Evolutionary conservation across 2,888 invertebrate species (phyloP), one percentile per base, ranked within the genome.

Genomic region (Morpho helenor): DNA sequence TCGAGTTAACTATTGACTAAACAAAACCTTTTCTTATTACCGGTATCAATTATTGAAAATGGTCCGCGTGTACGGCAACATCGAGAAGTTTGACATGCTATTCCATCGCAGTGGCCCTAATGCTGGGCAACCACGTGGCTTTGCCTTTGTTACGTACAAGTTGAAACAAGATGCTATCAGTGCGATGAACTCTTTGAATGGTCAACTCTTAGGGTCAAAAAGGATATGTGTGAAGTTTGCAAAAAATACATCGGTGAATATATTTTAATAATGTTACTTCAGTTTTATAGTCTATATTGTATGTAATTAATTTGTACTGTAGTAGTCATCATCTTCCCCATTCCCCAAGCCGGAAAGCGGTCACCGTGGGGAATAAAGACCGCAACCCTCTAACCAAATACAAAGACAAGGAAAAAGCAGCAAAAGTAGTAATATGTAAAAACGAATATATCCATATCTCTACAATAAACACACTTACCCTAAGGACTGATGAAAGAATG

Each of bases 41-140:
- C 92, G 97, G 97, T 97, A 94, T 94, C 95, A 97, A 94, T 94
- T 98, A 92, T 92, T 98, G 91, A 98, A 98, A 96, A 94, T 98
- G 91, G 93, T 97, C 91, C 97, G 98, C 94, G 95, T 96, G 93
- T 95, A 96, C 93, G 98, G 98, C 82, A 92, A 93, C 79, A 96
- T 98, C 78, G 96, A 97, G 91, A 97, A 98, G 94, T 98, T 98
- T 91, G 98, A 98, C 91, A 95, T 98, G 90, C 93, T 98, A 69
- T 98, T 97, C 82, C 97, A 98, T 86, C 97, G 97, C 68, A 94
- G 95, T 67, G 98, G 98, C 68, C 97, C 97, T 45, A 93, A 95
- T 68, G 93, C 94, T 68, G 98, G 98, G 54, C 96, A 96, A 80
- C 97, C 98, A 0, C 92, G 97, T 62, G 98, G 98, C 22, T 98